These are phyloP conservation scores for Melipona beecheii DNA, from an alignment of 2,888 invertebrate genomes.

Conservation along the genomic window DNA sequence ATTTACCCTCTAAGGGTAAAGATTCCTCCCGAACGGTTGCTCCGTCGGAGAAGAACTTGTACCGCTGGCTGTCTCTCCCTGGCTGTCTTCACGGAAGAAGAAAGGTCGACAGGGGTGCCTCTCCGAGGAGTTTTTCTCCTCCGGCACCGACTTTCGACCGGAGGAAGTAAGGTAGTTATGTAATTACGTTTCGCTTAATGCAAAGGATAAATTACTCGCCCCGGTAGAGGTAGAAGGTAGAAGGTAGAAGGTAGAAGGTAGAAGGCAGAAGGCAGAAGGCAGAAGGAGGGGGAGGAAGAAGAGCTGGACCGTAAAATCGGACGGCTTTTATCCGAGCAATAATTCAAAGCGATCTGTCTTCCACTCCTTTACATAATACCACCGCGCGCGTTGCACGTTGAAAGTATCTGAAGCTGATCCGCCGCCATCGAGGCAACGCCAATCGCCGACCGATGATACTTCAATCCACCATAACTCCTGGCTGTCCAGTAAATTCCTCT, in stretches of 20 bases:
- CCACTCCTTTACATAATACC: slow-evolving; percentile 9
- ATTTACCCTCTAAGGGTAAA: slow-evolving; percentile 76
- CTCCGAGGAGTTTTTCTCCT: neutral
- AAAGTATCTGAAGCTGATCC: slow-evolving; percentile 3
- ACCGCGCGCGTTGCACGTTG: neutral
- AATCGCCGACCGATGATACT: slow-evolving; percentile 31
- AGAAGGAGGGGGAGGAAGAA: too few species aligned
- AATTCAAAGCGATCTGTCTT: slow-evolving; percentile 5
- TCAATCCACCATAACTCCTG: slow-evolving; percentile 27
- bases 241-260: too few species aligned
- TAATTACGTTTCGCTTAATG: neutral
- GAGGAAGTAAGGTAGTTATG: neutral
- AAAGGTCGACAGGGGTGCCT: neutral
- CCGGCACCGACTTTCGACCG: neutral
- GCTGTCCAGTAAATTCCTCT: slow-evolving; percentile 14
- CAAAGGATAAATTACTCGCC: neutral
- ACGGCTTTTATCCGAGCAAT: neutral
- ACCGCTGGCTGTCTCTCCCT: too few species aligned
- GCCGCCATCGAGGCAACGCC: neutral
- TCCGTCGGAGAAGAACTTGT: neutral
- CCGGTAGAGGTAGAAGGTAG: too few species aligned
- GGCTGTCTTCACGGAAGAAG: too few species aligned
- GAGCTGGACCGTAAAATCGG: slow-evolving; percentile 1
- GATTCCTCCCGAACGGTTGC: slow-evolving; percentile 34
- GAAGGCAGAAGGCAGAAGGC: too few species aligned